Evolutionary conservation across 2,113 vertebrate genomes (phyloP).

Genomic region (Tachuris rubrigastra): DNA sequence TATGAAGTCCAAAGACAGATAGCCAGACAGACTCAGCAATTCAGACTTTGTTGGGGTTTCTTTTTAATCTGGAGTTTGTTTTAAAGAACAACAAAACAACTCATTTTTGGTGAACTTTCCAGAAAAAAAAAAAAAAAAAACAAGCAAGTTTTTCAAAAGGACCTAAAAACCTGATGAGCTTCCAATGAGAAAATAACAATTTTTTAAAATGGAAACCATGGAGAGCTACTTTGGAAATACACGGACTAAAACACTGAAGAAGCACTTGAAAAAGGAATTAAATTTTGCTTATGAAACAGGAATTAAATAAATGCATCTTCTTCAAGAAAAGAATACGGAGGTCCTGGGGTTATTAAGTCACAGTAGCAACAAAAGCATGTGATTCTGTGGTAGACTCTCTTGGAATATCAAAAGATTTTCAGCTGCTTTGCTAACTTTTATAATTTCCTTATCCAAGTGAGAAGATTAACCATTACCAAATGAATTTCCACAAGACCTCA

Average conservation of each 20-base stretch:
- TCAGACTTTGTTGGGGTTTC: background rate
- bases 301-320: background rate
- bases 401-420: background rate
- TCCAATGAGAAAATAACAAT: background rate
- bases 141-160: background rate
- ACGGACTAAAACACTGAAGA: background rate
- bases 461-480: background rate
- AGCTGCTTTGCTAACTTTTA: background rate
- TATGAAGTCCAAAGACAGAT: constrained; percentile 1
- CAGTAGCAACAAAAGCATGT: background rate
- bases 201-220: background rate
- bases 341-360: background rate
- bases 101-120: background rate
- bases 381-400: background rate
- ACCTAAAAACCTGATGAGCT: background rate
- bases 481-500: background rate
- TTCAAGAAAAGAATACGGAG: background rate
- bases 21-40: background rate
- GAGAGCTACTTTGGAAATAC: background rate
- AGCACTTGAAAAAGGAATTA: background rate
- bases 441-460: background rate
- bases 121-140: background rate
- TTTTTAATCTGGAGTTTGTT: background rate
- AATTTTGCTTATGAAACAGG: background rate
- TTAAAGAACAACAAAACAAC: background rate